Evolutionary conservation across 2,888 invertebrate genomes (phyloP).

Genomic region (Neocrepidodera transversa): DNA sequence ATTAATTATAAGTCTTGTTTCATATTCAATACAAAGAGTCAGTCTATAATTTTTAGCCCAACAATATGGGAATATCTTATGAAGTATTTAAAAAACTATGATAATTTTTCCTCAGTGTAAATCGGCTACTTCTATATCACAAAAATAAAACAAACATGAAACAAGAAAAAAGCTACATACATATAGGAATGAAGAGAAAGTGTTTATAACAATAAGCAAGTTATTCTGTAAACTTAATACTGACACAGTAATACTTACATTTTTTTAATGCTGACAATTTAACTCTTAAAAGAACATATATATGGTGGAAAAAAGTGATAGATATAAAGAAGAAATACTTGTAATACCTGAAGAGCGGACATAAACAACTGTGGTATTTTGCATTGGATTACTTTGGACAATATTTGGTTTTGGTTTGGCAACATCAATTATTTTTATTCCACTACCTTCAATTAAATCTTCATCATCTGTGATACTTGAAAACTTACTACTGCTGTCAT

Average conservation of each 20-base stretch:
- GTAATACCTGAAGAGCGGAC: not conserved
- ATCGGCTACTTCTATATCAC: no score
- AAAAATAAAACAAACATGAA: not conserved
- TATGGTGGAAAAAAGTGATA: not conserved
- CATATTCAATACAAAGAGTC: no score
- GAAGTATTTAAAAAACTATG: no score
- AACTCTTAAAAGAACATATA: not conserved
- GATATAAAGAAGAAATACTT: not conserved
- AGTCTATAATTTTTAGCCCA: no score
- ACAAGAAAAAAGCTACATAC: not conserved
- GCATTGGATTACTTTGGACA: slow-evolving; percentile 5
- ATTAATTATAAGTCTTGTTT: no score
- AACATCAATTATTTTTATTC: slow-evolving; percentile 22
- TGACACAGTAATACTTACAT: not conserved
- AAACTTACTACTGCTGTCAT: slow-evolving; percentile 23
- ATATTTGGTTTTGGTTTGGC: not conserved
- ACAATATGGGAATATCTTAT: no score
- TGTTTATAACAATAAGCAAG: not conserved
- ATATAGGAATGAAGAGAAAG: not conserved
- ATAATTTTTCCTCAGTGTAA: no score
- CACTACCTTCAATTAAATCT: slow-evolving; percentile 38
- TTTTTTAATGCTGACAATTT: not conserved
- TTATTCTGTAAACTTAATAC: not conserved
- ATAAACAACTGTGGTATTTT: slow-evolving; percentile 9
- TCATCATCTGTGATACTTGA: slow-evolving; percentile 34